A percentile compares a stretch with the other conserved stretches of the same genome.
phyloP scores from a whole-genome alignment of 2,113 vertebrate genomes.

The Seriola rivoliana region DNA sequence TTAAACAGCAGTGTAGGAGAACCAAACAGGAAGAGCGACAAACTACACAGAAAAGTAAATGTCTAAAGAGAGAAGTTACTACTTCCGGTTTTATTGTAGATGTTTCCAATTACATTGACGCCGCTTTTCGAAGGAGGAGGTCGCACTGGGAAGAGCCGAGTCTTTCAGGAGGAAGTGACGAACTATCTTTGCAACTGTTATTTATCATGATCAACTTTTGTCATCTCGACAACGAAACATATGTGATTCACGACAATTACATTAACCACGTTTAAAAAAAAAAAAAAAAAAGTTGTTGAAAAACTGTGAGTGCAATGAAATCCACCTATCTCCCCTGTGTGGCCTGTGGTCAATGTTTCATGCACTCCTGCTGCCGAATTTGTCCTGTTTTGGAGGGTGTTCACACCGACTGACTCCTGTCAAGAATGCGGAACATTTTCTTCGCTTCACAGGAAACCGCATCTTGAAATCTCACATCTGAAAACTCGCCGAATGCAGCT shows the following conservation, averaged over 20 bases:
- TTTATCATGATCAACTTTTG: slow-evolving; percentile 70
- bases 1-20: fast-evolving
- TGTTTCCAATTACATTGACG: neutral
- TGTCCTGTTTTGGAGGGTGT: slow-evolving; percentile 45
- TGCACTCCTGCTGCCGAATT: neutral
- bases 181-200: slow-evolving; percentile 73
- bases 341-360: neutral
- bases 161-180: slow-evolving; percentile 83
- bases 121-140: slow-evolving; percentile 31
- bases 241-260: neutral
- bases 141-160: slow-evolving; percentile 65
- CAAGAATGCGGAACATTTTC: slow-evolving; percentile 85
- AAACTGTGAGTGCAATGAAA: fast-evolving
- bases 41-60: fast-evolving
- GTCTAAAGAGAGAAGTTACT: neutral
- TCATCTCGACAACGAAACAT: slow-evolving; percentile 22
- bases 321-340: fast-evolving
- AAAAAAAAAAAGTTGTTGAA: slow-evolving; percentile 9
- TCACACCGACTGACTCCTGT: slow-evolving; percentile 44
- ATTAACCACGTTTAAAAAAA: neutral
- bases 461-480: neutral
- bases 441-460: slow-evolving; percentile 69
- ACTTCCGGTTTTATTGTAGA: slow-evolving; percentile 53
- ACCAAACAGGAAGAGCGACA: neutral
- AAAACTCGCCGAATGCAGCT: neutral